Base-by-base conservation (phyloP, 2,797 vertebrate genomes). In the Bradypus variegatus region DNA sequence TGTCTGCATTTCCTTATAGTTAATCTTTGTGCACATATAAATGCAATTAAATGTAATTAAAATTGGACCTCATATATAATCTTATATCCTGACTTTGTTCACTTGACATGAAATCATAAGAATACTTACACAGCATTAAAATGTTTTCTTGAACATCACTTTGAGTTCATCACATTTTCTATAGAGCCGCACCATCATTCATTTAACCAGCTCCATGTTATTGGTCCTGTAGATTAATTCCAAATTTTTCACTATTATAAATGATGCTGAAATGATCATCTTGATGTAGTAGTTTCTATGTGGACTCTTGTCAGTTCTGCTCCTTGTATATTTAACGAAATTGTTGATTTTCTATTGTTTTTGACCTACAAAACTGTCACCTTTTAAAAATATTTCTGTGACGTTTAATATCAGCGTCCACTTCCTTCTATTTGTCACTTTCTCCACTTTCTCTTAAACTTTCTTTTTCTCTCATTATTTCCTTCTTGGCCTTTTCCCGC, bases 161-260 rank as follows among this genome's bases (percentile, higher is more conserved):
- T 81, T 3, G 38, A 33, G 65, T 27, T 25, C 33, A 15, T n/a
- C 9, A 9, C 58, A 27, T 45, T n/a, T 60, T n/a, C n/a, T 76
- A 4, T 0, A 10, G 11, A 8, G 15, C 5, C 2, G 25, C 1
- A 6, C 36, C 12, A 13, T 4, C 19, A 25, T 27, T 58, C 13
- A 19, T 8, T 31, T 3, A 21, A 16, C 14, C 29, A 33, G 27
- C 16, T 36, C n/a, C n/a, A 12, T 33, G 5, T 45, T 48, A 19
- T 6, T n/a, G 58, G 38, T 15, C n/a, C 67, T 8, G 14, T 3
- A 73, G 45, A 41, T 11, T 12, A 72, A 81, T 2, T 50, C 53
- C 9, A 11, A 31, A 53, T 36, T 33, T 45, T 33, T 29, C 45
- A 16, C 31, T 65, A 13, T 31, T 58, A 25, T 25, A 19, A 67